Percentiles rank a stretch among this genome's conserved stretches.
These are phyloP conservation scores for Therioaphis trifolii DNA, from an alignment of 2,888 invertebrate genomes.

Conservation along the genomic window DNA sequence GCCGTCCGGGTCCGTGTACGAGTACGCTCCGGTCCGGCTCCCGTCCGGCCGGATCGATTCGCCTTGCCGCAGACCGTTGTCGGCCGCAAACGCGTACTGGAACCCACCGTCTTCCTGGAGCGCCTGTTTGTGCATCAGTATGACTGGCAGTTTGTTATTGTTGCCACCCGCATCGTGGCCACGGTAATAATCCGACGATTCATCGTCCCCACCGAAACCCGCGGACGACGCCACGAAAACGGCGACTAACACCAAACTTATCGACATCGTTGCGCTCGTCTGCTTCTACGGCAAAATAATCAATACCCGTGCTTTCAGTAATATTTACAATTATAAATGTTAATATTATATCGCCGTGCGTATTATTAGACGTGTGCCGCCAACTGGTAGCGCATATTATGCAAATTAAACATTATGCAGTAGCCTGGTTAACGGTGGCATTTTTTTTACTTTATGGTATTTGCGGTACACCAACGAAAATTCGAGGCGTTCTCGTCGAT, in stretches of 20 bases:
- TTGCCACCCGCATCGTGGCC: slow-evolving; percentile 36
- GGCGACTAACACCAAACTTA: background rate
- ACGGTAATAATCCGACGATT: slow-evolving; percentile 4
- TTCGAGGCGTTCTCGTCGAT: too few relatives aligned
- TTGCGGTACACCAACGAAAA: too few relatives aligned
- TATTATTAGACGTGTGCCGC: too few relatives aligned
- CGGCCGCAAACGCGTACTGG: slow-evolving; percentile 77
- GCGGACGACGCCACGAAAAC: slow-evolving; percentile 16
- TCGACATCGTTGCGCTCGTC: background rate
- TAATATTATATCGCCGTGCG: too few relatives aligned
- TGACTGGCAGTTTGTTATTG: slow-evolving; percentile 70
- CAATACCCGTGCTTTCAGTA: background rate
- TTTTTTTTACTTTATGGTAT: too few relatives aligned
- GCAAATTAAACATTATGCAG: too few relatives aligned
- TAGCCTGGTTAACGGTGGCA: too few relatives aligned
- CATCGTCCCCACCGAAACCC: slow-evolving; percentile 22
- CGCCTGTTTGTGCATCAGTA: slow-evolving; percentile 75
- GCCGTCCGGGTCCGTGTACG: slow-evolving; percentile 77
- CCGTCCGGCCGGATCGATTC: slow-evolving; percentile 78
- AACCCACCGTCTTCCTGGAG: slow-evolving; percentile 76
- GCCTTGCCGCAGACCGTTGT: slow-evolving; percentile 77
- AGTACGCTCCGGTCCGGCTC: slow-evolving; percentile 75
- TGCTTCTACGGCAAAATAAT: background rate
- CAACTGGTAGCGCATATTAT: too few relatives aligned
- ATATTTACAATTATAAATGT: too few relatives aligned